These are phyloP conservation scores for Rhaphigaster nebulosa DNA, from an alignment of 2,888 invertebrate genomes.

Conservation along the genomic window DNA sequence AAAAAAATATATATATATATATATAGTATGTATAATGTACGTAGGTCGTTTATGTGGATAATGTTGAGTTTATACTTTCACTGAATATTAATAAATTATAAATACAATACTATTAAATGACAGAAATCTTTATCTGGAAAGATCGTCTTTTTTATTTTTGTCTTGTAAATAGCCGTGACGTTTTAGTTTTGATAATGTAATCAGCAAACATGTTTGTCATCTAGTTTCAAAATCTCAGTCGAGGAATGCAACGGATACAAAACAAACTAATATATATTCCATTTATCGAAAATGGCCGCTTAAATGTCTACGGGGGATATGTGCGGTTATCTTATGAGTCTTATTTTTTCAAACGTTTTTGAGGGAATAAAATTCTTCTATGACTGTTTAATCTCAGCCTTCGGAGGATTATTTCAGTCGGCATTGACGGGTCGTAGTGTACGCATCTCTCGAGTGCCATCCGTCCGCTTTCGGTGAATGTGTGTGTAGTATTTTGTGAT, in stretches of 20 bases:
- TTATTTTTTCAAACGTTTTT: background rate
- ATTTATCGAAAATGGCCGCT: slow-evolving; percentile 8
- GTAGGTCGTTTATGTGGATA: background rate
- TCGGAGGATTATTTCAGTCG: slow-evolving; percentile 16
- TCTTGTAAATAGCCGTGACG: slow-evolving; percentile 32
- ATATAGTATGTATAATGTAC: too few relatives aligned
- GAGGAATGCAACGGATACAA: background rate
- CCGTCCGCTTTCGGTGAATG: background rate
- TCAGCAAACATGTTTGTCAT: slow-evolving; percentile 48
- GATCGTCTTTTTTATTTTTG: slow-evolving; percentile 21
- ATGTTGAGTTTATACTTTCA: background rate
- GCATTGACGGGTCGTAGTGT: background rate
- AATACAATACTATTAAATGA: background rate
- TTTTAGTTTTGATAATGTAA: slow-evolving; percentile 19
- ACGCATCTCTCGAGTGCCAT: background rate
- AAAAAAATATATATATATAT: too few relatives aligned
- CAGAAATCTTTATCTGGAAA: slow-evolving; percentile 26
- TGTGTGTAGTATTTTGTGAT: background rate
- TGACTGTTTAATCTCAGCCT: slow-evolving; percentile 22
- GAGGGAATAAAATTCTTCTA: background rate
- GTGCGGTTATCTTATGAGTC: background rate
- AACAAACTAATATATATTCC: slow-evolving; percentile 5
- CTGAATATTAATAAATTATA: background rate
- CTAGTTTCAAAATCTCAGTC: slow-evolving; percentile 35
- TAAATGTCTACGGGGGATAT: slow-evolving; percentile 12